phyloP scores from a whole-genome alignment of 64 coral and sea anemone genomes.

The Montipora sp. region DNA sequence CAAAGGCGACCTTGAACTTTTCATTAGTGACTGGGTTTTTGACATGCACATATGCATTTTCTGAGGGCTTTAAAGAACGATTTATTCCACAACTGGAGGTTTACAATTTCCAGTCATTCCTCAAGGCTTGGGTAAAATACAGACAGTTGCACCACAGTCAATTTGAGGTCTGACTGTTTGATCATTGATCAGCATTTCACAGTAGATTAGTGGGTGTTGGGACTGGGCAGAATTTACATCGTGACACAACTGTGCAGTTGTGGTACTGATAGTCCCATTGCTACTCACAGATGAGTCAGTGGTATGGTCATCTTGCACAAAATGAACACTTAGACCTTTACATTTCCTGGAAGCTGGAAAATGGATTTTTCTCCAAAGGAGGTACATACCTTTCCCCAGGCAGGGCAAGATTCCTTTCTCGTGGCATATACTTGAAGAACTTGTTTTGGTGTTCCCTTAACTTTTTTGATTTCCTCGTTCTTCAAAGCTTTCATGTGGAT shows the following conservation, averaged over 20 bases:
- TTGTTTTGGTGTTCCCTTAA: not conserved
- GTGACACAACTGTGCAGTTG: not conserved
- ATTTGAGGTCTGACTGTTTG: not conserved
- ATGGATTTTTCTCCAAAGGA: constrained; percentile 38
- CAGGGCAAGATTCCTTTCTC: constrained; percentile 25
- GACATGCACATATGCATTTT: not conserved
- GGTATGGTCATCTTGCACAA: not conserved
- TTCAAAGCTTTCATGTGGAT: not conserved
- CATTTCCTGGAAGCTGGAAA: constrained; percentile 13
- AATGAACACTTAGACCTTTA: not conserved
- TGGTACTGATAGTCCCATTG: not conserved
- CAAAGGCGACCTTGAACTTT: constrained; percentile 51
- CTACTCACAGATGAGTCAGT: not conserved
- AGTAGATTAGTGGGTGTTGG: constrained; percentile 10
- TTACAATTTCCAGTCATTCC: constrained; percentile 6
- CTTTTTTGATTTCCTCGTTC: constrained; percentile 2
- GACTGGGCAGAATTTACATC: constrained; percentile 2
- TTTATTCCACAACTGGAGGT: constrained; percentile 60
- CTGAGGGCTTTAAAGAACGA: constrained; percentile 8
- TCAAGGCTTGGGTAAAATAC: constrained; percentile 3
- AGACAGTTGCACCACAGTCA: not conserved
- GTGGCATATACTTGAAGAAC: not conserved
- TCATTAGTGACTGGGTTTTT: constrained; percentile 5
- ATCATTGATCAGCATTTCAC: constrained; percentile 14
- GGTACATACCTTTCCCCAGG: constrained; percentile 39